Evolutionary conservation across 1,140 invertebrate species (phyloP).

Genomic region (Glossosoma conforme): DNA sequence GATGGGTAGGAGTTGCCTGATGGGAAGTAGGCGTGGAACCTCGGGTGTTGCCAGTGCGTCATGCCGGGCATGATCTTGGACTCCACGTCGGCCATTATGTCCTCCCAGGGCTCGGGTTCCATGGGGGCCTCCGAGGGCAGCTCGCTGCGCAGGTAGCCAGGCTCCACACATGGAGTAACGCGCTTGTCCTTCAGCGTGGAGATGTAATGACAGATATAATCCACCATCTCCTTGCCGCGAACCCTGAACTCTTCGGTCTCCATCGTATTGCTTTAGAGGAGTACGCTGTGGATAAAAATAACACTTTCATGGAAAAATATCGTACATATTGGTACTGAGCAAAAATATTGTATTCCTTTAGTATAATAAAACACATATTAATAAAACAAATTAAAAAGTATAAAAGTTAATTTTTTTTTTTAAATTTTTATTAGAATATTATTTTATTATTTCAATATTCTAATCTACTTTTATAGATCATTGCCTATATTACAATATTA

Average conservation of each 20-base stretch:
- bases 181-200: constrained; percentile 75
- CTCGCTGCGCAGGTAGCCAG: constrained; percentile 82
- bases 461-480: too few relatives aligned
- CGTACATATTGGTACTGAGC: too few relatives aligned
- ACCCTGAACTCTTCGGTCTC: constrained; percentile 84
- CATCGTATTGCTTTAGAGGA: too few relatives aligned
- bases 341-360: too few relatives aligned
- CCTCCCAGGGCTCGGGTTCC: constrained; percentile 85
- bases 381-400: too few relatives aligned
- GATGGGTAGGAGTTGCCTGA: constrained; percentile 96
- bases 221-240: constrained; percentile 93
- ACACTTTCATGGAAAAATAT: too few relatives aligned
- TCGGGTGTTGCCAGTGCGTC: constrained; percentile 98
- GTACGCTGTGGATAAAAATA: too few relatives aligned
- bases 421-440: too few relatives aligned
- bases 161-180: constrained; percentile 87
- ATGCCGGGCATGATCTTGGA: constrained; percentile 97
- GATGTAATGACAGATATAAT: constrained; percentile 96
- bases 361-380: too few relatives aligned
- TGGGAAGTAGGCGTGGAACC: constrained; percentile 99
- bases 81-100: constrained; percentile 93
- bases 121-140: constrained; percentile 80
- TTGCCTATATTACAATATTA: too few relatives aligned
- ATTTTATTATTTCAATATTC: too few relatives aligned
- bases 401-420: background rate